phyloP scores from a whole-genome alignment of 2,888 invertebrate genomes.

The Cyaniris semiargus region DNA sequence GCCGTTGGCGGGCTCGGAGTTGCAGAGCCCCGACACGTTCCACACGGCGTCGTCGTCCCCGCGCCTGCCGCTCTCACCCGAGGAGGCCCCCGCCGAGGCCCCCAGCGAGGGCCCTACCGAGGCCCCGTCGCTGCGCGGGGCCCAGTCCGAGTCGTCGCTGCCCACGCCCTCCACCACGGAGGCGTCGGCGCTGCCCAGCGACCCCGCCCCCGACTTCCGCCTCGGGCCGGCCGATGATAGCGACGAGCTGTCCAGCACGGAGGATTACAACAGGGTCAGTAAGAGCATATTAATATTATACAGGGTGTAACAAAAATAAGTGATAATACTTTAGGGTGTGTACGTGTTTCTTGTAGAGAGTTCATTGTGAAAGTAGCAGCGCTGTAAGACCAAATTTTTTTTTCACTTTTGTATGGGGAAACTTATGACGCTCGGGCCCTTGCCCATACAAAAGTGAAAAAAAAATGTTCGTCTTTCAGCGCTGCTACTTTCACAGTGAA shows the following conservation, averaged over 20 bases:
- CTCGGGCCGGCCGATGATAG: conserved; percentile 79
- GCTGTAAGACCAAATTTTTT: too few relatives aligned
- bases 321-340: too few relatives aligned
- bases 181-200: conserved; percentile 41
- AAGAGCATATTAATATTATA: conserved; percentile 40
- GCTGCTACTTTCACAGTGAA: too few relatives aligned
- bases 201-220: conserved; percentile 54
- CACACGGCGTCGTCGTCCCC: conserved; percentile 83
- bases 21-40: conserved; percentile 85
- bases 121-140: conserved; percentile 31
- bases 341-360: too few relatives aligned
- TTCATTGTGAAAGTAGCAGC: too few relatives aligned
- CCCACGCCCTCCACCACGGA: conserved; percentile 48
- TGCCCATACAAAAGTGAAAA: too few relatives aligned
- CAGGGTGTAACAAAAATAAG: too few relatives aligned
- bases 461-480: too few relatives aligned
- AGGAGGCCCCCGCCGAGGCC: conserved; percentile 8
- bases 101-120: conserved; percentile 45
- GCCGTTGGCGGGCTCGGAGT: conserved; percentile 69
- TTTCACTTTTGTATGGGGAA: too few relatives aligned
- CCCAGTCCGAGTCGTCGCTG: conserved; percentile 39
- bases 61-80: conserved; percentile 45
- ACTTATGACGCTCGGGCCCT: too few relatives aligned
- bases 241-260: conserved; percentile 81
- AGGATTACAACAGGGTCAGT: conserved; percentile 76